Evolutionary conservation across 2,797 vertebrate species (phyloP).

Genomic region (Petrocephalus sullivani): DNA sequence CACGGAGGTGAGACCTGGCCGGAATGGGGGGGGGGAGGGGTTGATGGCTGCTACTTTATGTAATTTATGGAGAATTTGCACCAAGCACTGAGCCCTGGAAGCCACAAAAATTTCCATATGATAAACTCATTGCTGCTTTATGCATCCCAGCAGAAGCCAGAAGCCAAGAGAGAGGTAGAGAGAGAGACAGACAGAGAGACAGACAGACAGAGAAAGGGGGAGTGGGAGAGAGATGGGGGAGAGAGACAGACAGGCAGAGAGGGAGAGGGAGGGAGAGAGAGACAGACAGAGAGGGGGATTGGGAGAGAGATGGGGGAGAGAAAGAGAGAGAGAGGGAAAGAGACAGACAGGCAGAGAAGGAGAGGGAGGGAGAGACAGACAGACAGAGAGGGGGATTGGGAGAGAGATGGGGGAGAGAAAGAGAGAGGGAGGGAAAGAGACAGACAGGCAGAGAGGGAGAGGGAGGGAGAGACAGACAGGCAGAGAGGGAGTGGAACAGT

Average conservation of each 20-base stretch:
- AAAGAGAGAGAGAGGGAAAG: not conserved
- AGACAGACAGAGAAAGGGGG: conserved; percentile 14
- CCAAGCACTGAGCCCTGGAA: conserved; percentile 38
- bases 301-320: conserved; percentile 14
- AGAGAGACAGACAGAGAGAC: not conserved
- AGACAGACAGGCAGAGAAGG: not conserved
- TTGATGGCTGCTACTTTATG: not conserved
- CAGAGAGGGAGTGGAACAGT: not conserved
- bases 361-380: not conserved
- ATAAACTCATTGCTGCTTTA: conserved; percentile 33
- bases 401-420: not conserved
- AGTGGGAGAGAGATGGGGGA: not conserved
- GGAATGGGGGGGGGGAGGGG: not conserved
- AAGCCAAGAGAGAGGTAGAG: not conserved
- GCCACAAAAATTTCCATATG: conserved; percentile 51
- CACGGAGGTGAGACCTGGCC: not conserved
- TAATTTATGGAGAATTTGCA: conserved; percentile 6
- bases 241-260: not conserved
- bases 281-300: conserved; percentile 7
- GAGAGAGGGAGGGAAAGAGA: not conserved
- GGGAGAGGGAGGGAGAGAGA: not conserved
- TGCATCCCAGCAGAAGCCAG: not conserved
- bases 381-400: not conserved
- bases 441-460: not conserved
- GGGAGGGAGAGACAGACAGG: not conserved